A percentile compares a stretch with the other conserved stretches of the same genome.
Evolutionary conservation across 1,140 invertebrate genomes (phyloP).

Genomic region (Micrasema minimum): DNA sequence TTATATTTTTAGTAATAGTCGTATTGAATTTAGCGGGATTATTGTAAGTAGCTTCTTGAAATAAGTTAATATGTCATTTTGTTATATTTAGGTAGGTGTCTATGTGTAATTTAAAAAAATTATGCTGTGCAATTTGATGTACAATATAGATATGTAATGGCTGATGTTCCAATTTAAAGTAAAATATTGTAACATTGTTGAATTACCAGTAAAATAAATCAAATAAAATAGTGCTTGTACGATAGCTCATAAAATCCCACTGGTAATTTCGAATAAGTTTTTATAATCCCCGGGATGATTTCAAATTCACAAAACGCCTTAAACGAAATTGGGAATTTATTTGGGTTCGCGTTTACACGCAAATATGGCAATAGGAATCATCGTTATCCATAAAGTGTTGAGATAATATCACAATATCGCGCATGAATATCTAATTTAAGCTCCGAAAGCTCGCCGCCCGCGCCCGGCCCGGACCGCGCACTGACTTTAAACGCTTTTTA

Average conservation of each 20-base stretch:
- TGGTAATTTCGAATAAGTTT: conserved; percentile 1
- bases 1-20: no score
- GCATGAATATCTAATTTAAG: conserved; percentile 13
- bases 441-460: background rate
- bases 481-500: conserved; percentile 1
- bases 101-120: no score
- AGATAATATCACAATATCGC: conserved; percentile 6
- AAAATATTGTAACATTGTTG: no score
- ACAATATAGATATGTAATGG: no score
- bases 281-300: background rate
- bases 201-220: no score
- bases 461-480: background rate
- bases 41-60: no score
- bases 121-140: no score
- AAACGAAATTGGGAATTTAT: background rate
- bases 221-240: no score
- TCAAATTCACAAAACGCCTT: background rate
- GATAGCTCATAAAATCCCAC: background rate
- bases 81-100: no score
- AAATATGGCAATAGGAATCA: background rate
- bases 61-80: no score
- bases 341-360: background rate
- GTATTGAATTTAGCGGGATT: no score
- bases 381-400: background rate
- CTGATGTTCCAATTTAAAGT: no score